Conservation (phyloP, 2,888 invertebrate species). For the Adineta ricciae region DNA sequence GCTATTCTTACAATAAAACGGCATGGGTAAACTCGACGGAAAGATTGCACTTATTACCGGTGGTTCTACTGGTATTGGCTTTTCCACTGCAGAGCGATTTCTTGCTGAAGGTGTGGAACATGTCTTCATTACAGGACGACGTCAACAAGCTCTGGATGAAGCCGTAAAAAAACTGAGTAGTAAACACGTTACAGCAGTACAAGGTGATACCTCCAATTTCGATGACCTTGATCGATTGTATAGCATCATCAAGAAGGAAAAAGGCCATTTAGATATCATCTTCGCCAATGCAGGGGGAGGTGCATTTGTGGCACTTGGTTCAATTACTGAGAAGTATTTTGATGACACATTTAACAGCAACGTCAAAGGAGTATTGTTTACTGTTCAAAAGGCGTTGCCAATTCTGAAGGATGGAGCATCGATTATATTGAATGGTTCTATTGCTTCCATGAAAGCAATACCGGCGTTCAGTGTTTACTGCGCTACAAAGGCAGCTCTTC, state of each 20-base stretch:
- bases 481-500: neutral
- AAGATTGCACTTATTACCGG: neutral
- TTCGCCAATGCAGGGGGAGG: neutral
- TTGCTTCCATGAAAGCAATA: neutral
- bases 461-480: neutral
- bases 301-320: neutral
- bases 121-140: conserved; percentile 6
- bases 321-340: neutral
- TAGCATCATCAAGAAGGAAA: neutral
- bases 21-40: neutral
- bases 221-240: neutral
- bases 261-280: neutral
- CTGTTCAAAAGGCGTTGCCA: neutral
- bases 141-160: neutral
- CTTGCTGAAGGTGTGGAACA: neutral
- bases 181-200: neutral
- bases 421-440: neutral
- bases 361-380: neutral
- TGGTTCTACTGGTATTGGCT: neutral
- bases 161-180: neutral
- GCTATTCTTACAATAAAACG: no score
- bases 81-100: neutral
- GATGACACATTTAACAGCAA: neutral
- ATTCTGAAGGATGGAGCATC: neutral
- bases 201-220: neutral